Percentiles rank a stretch among this genome's conserved stretches.
phyloP scores from a whole-genome alignment of 2,113 vertebrate species.

The Larimichthys polyactis region DNA sequence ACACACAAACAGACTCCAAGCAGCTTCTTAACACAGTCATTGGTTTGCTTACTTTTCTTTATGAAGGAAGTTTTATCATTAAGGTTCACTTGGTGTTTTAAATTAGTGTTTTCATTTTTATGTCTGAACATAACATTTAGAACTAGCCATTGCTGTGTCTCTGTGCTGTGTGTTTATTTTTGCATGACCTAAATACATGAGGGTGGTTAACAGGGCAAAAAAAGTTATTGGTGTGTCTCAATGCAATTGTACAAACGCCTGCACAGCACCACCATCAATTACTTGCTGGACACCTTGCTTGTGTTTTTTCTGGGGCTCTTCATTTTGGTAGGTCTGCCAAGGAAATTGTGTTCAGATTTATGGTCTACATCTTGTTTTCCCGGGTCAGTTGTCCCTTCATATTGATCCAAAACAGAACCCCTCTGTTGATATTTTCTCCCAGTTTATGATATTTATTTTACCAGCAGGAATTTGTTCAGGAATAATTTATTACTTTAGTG shows the following conservation, averaged over 20 bases:
- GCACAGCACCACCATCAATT: slow-evolving; percentile 66
- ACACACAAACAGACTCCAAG: slow-evolving; percentile 61
- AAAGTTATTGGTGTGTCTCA: slow-evolving; percentile 70
- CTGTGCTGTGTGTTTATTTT: slow-evolving; percentile 63
- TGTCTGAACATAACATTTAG: slow-evolving; percentile 10
- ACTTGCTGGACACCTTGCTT: slow-evolving; percentile 73
- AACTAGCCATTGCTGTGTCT: slow-evolving; percentile 15
- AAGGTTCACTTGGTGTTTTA: slow-evolving; percentile 18
- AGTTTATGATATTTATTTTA: slow-evolving; percentile 83
- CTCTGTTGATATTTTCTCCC: slow-evolving; percentile 65
- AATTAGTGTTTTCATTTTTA: background rate
- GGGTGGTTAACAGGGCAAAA: slow-evolving; percentile 48
- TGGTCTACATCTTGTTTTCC: slow-evolving; percentile 72
- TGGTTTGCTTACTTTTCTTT: slow-evolving; percentile 48
- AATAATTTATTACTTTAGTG: slow-evolving; percentile 79
- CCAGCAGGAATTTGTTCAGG: slow-evolving; percentile 76
- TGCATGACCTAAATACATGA: slow-evolving; percentile 61
- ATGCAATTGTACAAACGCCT: slow-evolving; percentile 62
- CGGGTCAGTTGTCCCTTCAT: slow-evolving; percentile 65
- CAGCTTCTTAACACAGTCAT: slow-evolving; percentile 14
- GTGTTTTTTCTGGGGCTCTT: slow-evolving; percentile 68
- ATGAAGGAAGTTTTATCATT: slow-evolving; percentile 15
- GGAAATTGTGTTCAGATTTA: slow-evolving; percentile 82
- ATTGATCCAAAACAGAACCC: slow-evolving; percentile 82
- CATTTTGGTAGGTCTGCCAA: slow-evolving; percentile 49